Evolutionary conservation across 35 echinoderm and acorn worm genomes (phyloP).

Genomic region (Patiria miniata): DNA sequence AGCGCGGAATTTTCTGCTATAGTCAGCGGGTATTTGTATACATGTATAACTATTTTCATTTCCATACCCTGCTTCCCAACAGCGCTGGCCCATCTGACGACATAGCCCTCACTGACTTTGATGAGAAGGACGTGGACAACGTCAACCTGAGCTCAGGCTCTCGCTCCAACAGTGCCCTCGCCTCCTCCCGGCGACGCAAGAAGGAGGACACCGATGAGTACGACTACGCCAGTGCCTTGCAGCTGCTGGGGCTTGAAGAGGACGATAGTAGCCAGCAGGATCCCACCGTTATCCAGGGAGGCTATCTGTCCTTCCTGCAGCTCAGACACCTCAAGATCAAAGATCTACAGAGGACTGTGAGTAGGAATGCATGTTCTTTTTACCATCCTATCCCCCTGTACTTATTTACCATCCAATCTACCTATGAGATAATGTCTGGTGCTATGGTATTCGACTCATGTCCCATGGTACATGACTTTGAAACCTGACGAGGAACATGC

Average conservation of each 20-base stretch:
- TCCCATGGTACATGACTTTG: too few species aligned
- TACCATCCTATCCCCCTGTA: too few species aligned
- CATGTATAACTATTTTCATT: too few species aligned
- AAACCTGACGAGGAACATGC: too few species aligned
- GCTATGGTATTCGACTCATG: too few species aligned
- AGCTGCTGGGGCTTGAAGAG: conserved; percentile 91
- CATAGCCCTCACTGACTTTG: conserved; percentile 84
- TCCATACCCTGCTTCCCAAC: background rate
- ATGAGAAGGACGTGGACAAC: conserved; percentile 91
- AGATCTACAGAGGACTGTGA: conserved; percentile 93
- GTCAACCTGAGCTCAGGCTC: conserved; percentile 77
- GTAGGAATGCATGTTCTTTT: background rate
- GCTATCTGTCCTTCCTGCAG: conserved; percentile 81
- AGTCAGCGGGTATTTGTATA: too few species aligned
- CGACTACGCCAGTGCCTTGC: conserved; percentile 77
- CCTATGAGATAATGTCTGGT: too few species aligned
- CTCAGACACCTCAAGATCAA: conserved; percentile 91
- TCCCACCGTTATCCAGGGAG: conserved; percentile 93
- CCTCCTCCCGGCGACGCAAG: conserved; percentile 26
- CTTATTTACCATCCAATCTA: too few species aligned
- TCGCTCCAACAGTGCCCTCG: conserved; percentile 40
- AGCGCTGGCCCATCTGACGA: conserved; percentile 70
- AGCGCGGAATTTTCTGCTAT: too few species aligned
- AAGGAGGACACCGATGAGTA: conserved; percentile 63
- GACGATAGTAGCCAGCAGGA: conserved; percentile 81